A percentile compares a stretch with the other conserved stretches of the same genome.
phyloP scores from a whole-genome alignment of 2,113 vertebrate species.

The Python bivittatus region DNA sequence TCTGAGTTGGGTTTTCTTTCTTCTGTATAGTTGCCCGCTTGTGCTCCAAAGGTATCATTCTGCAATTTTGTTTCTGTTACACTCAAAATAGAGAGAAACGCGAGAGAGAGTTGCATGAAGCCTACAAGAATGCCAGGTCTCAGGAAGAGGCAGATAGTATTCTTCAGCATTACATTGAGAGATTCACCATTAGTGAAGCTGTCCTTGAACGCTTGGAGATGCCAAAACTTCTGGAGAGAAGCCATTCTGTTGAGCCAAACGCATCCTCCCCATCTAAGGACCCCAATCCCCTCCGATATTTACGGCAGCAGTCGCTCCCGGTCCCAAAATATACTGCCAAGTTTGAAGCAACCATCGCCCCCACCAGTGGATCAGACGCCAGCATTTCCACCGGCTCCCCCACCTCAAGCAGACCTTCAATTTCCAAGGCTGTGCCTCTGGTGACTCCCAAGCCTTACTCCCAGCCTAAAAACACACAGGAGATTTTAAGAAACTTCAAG shows the following conservation, averaged over 20 bases:
- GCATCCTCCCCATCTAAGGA: constrained; percentile 70
- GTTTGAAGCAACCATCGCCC: constrained; percentile 85
- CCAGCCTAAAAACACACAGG: constrained; percentile 77
- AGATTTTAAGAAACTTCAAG: constrained; percentile 83
- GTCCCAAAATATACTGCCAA: constrained; percentile 91
- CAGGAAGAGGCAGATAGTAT: constrained; percentile 88
- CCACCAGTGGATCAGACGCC: constrained; percentile 65
- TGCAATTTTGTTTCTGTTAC: constrained; percentile 17
- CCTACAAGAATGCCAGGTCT: constrained; percentile 83
- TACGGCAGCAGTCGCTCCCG: constrained; percentile 91
- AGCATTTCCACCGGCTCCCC: constrained; percentile 66
- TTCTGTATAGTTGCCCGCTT: background rate
- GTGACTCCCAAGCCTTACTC: constrained; percentile 88
- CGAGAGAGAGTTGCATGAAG: constrained; percentile 87
- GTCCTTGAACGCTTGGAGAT: constrained; percentile 91
- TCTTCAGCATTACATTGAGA: constrained; percentile 90
- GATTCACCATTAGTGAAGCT: constrained; percentile 95
- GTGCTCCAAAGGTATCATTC: background rate
- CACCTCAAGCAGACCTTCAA: constrained; percentile 76
- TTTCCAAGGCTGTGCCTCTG: constrained; percentile 85
- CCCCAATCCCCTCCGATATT: constrained; percentile 84
- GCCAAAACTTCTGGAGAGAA: constrained; percentile 93
- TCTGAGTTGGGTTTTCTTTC: background rate
- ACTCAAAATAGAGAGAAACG: constrained; percentile 79
- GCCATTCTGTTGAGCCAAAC: constrained; percentile 89